Percentiles rank a stretch among this genome's conserved stretches.
Evolutionary conservation across 2,113 vertebrate species (phyloP).

Genomic region (Etheostoma cragini): DNA sequence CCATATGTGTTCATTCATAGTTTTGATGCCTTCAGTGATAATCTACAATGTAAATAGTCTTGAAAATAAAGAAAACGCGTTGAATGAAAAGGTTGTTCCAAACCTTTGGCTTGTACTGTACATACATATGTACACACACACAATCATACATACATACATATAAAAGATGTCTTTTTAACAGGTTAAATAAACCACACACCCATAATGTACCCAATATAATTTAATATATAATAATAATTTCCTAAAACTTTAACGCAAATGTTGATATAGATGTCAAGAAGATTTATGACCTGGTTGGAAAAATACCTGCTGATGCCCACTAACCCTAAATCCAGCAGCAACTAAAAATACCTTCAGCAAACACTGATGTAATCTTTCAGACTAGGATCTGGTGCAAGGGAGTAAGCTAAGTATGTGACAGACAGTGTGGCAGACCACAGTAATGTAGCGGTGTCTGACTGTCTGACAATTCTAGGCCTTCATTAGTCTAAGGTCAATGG

Average conservation of each 20-base stretch:
- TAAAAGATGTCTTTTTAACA: neutral
- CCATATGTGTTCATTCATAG: no score
- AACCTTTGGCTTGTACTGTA: no score
- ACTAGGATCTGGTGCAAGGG: constrained; percentile 35
- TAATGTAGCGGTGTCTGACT: constrained; percentile 66
- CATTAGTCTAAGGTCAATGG: constrained; percentile 48
- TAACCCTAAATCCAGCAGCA: constrained; percentile 36
- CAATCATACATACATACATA: no score
- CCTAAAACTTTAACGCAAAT: constrained; percentile 49
- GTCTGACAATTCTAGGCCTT: constrained; percentile 64
- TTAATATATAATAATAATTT: constrained; percentile 30
- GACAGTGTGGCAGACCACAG: constrained; percentile 74
- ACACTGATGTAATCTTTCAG: constrained; percentile 72
- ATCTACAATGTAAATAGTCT: no score
- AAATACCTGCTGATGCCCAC: constrained; percentile 65
- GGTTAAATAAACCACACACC: constrained; percentile 34
- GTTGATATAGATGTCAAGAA: constrained; percentile 43
- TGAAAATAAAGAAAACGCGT: no score
- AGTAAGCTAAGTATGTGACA: constrained; percentile 61
- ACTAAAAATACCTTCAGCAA: constrained; percentile 71
- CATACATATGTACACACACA: neutral
- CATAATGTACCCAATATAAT: constrained; percentile 15
- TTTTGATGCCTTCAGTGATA: no score
- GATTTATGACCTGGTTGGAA: constrained; percentile 50
- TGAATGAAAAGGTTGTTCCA: no score